Base-by-base conservation (phyloP, 2,888 invertebrate genomes). In the Phoronis australis region DNA sequence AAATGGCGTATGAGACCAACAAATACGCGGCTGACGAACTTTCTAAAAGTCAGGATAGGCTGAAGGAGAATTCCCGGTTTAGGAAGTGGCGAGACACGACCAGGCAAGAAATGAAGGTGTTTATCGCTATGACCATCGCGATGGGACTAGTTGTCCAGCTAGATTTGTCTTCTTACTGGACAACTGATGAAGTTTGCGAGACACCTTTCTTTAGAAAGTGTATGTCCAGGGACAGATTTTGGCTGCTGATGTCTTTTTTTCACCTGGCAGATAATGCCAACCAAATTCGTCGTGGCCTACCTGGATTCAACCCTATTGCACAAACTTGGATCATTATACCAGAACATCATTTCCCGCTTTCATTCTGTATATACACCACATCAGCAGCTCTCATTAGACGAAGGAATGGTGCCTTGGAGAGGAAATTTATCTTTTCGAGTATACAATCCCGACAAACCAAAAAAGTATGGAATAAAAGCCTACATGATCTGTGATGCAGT, bases 381-480 rank as follows among this genome's bases (percentile, higher is more conserved):
- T 31, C 25, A 45, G 35, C n/a, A 54, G 1, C 18, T 58, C 3
- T 47, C 52, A 6, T 21, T 58, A 9, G 58, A 56, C 49, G 58
- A 58, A 37, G 55, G 50, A 1, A 58, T 54, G 51, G 38, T 56
- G 3, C 50, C 58, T 26, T 54, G 52, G 49, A 27, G 47, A 37
- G 58, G 56, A 3, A 46, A 51, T 21, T 22, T 54, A 2, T 38
- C 48, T 0, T 58, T 58, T 23, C 15, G 52, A 20, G 52, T 52
- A 2, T 58, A 58, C 42, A 56, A 43, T 25, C 58, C 58, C n/a
- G 51, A 56, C 31, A 58, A 58, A 47, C 56, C 54, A 23, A 46
- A 42, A 3, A 47, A 50, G 24, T 56, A 53, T 42, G 54, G 54
- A 3, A 45, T 56, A 3, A 58, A 58, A 37, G 51, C 52, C 3